Conservation (phyloP, 37 sponge, comb jelly and placozoan genomes). For the Trichoplax adhaerens region DNA sequence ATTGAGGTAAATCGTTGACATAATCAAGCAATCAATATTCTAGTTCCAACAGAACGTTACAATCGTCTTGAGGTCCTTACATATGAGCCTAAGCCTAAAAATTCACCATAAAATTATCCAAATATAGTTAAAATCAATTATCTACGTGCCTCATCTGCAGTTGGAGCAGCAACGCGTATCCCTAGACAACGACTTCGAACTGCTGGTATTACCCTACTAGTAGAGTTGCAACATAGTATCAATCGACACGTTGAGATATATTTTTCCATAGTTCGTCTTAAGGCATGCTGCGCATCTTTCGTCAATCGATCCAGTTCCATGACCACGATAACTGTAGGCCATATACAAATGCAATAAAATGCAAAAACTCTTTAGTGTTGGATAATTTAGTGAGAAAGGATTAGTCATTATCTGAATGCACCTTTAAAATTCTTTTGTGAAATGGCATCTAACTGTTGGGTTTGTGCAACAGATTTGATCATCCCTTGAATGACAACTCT, state of each 20-base stretch:
- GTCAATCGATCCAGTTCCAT: constrained; percentile 85
- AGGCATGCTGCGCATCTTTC: constrained; percentile 87
- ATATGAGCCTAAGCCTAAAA: too few relatives aligned
- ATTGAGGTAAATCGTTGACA: too few relatives aligned
- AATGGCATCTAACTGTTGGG: constrained; percentile 47
- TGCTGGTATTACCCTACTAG: constrained; percentile 93
- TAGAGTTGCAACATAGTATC: constrained; percentile 92
- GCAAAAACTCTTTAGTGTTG: neutral
- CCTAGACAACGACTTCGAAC: constrained; percentile 86
- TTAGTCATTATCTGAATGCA: neutral
- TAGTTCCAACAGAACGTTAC: too few relatives aligned
- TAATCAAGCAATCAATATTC: too few relatives aligned
- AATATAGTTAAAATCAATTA: too few relatives aligned
- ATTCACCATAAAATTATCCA: too few relatives aligned
- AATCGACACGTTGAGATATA: constrained; percentile 80
- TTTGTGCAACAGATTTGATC: constrained; percentile 82
- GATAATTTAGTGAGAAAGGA: neutral
- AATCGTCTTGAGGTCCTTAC: too few relatives aligned
- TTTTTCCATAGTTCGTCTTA: constrained; percentile 98
- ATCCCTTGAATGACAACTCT: constrained; percentile 84
- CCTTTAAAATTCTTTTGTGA: constrained; percentile 82
- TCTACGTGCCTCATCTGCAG: constrained; percentile 41
- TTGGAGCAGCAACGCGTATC: constrained; percentile 84
- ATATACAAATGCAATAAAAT: neutral
- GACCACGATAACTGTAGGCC: constrained; percentile 50